A percentile compares a stretch with the other conserved stretches of the same genome.
phyloP scores from a whole-genome alignment of 2,113 vertebrate genomes.

The Mustela nigripes region DNA sequence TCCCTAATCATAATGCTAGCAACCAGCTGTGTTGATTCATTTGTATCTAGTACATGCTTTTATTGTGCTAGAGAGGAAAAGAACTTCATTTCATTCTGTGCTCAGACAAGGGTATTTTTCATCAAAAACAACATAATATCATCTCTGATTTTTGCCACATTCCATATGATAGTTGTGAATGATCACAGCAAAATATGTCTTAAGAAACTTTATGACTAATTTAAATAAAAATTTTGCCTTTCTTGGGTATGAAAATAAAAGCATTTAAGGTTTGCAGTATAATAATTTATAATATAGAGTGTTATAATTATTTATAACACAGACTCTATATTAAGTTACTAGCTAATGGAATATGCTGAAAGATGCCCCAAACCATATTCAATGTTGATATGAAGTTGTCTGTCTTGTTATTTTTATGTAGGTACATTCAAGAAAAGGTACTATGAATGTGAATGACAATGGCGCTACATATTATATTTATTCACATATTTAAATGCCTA shows the following conservation, averaged over 20 bases:
- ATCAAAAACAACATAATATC: conserved; percentile 70
- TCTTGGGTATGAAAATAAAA: conserved; percentile 41
- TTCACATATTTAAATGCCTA: background rate
- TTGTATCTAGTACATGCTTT: conserved; percentile 46
- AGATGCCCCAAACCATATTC: background rate
- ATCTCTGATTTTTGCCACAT: conserved; percentile 58
- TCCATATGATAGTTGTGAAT: background rate
- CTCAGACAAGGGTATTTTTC: conserved; percentile 71
- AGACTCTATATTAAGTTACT: background rate
- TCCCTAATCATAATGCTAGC: conserved; percentile 71
- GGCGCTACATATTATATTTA: background rate
- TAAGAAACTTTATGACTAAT: background rate
- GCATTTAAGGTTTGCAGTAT: background rate
- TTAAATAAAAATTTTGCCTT: conserved; percentile 25
- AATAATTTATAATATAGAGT: background rate
- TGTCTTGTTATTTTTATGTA: background rate
- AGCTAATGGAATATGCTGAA: background rate
- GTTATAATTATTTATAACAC: background rate
- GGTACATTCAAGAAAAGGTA: background rate
- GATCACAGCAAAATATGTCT: background rate
- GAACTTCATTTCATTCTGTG: conserved; percentile 67
- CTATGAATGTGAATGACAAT: background rate
- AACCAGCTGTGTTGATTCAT: conserved; percentile 79
- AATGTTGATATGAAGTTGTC: background rate
- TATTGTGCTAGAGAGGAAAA: conserved; percentile 51